Base-by-base conservation (phyloP, 2,113 vertebrate species). In the Pipra filicauda region DNA sequence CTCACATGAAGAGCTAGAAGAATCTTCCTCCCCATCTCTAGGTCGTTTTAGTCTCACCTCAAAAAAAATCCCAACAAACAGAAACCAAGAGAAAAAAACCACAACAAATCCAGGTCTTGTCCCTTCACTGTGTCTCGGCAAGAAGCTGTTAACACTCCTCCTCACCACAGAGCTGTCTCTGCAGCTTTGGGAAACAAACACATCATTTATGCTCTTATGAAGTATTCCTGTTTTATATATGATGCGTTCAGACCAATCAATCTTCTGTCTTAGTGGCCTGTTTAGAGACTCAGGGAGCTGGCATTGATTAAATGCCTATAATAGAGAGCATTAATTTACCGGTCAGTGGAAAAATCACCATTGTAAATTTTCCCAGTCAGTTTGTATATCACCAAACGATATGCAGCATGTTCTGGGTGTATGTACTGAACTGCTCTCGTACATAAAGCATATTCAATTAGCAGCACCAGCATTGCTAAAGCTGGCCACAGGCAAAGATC, bases 281-380 rank as follows among this genome's bases (percentile, higher is more conserved):
- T 96, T 95, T 96, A 97, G 97, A 97, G 95, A 88, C 92, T 93
- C 61, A 94, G 97, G 96, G 96, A 96, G 85, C 87, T 93, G 97
- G 96, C 95, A 88, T 97, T 98, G 98, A 99, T 98, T 98, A 98
- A 99, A 98, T 97, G 96, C 91, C 94, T 93, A 88, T 98, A 98
- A 98, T 98, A 97, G 97, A 97, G 95, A 95, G 97, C 97, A 98
- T 98, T 98, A 95, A 97, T 98, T 98, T 98, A 95, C 89, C 80
- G 96, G 90, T 97, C 98, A 97, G 93, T 77, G 85, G 94, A 85
- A 96, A 96, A 96, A 96, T 96, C 94, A 95, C 97, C 95, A 95
- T 78, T 94, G 84, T 90, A 94, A 98, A 96, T 91, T 95, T 90
- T 97, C 96, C 87, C 91, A 41, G 37, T 88, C 7, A 35, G 84